These are phyloP conservation scores for Drosophila lacicola DNA, from an alignment of 2,888 invertebrate species.

Conservation along the genomic window DNA sequence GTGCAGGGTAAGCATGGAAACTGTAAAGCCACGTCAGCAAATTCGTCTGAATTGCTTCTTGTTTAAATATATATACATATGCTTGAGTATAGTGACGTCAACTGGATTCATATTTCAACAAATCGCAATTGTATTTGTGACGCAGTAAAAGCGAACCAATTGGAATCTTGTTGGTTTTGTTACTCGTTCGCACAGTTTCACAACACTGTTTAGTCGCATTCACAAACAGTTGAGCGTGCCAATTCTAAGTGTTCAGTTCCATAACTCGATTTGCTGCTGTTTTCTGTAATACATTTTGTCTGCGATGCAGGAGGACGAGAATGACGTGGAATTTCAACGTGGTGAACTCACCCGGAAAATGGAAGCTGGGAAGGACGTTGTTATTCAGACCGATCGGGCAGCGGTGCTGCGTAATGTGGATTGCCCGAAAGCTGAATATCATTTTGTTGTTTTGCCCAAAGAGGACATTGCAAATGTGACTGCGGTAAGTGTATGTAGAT, in stretches of 20 bases:
- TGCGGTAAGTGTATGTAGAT: constrained; percentile 8
- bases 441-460: constrained; percentile 43
- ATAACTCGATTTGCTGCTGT: too few species aligned
- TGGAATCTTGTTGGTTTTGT: not conserved
- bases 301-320: not conserved
- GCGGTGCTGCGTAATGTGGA: constrained; percentile 26
- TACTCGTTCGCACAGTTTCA: not conserved
- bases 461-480: constrained; percentile 26
- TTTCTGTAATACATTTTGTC: not conserved
- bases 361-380: constrained; percentile 18
- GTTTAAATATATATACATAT: not conserved
- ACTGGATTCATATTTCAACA: not conserved
- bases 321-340: constrained; percentile 12
- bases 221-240: not conserved
- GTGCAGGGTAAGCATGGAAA: too few species aligned
- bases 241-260: not conserved
- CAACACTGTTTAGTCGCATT: constrained; percentile 10
- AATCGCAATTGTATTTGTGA: not conserved
- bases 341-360: constrained; percentile 24
- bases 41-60: too few species aligned
- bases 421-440: constrained; percentile 31
- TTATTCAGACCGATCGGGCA: constrained; percentile 38
- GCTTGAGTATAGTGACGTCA: constrained; percentile 5
- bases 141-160: not conserved
- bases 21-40: too few species aligned